These are phyloP conservation scores for Agonum fuliginosum DNA, from an alignment of 2,888 invertebrate species.

Conservation along the genomic window DNA sequence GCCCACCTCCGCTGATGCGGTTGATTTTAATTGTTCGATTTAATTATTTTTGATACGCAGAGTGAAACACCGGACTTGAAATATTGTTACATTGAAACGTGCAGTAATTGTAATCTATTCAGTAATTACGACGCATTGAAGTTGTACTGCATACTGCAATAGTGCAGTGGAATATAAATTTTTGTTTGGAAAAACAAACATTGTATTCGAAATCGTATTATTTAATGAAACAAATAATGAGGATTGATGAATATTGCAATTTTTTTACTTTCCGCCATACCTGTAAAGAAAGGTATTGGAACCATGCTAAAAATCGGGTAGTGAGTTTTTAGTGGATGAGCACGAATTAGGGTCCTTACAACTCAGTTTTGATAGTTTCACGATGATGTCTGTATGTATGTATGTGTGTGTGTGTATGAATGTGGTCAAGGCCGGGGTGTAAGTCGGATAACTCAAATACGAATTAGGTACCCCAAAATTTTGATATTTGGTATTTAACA, in stretches of 20 bases:
- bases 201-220: conserved; percentile 9
- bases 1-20: conserved; percentile 36
- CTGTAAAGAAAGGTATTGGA: no score
- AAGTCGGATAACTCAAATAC: no score
- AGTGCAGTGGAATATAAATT: conserved; percentile 15
- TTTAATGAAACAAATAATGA: conserved; percentile 24
- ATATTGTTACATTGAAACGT: conserved; percentile 56
- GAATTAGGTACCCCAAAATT: no score
- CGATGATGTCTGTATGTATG: no score
- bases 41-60: conserved; percentile 56
- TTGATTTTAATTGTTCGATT: conserved; percentile 57
- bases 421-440: no score
- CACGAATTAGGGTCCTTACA: no score
- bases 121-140: conserved; percentile 53
- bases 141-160: conserved; percentile 4
- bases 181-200: conserved; percentile 20
- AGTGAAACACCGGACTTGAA: conserved; percentile 49
- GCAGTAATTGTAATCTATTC: conserved; percentile 55
- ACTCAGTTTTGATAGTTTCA: no score
- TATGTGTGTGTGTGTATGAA: no score
- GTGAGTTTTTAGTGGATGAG: no score
- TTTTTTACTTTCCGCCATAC: no score
- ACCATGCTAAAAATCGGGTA: no score
- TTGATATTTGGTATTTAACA: no score
- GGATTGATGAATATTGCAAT: conserved; percentile 12